Base-by-base conservation (phyloP, 2,797 vertebrate genomes). In the Loris lydekkerianus region DNA sequence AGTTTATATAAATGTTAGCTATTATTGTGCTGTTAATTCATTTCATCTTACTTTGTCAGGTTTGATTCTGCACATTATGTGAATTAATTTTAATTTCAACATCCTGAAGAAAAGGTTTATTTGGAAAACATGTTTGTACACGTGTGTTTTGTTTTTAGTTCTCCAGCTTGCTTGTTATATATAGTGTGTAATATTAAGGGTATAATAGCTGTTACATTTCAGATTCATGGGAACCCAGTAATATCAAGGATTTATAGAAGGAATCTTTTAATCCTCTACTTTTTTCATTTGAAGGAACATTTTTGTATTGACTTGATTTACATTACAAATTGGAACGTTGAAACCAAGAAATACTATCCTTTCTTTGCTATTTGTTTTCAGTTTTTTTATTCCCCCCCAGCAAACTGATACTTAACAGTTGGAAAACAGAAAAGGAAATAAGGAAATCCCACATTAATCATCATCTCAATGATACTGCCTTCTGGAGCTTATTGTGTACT, bases 41-140 rank as follows among this genome's bases (percentile, higher is more conserved):
- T 72, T 86, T 84, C 14, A 91, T 92, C 77, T 84, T 85, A 10
- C 77, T 91, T 89, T 87, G 43, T 86, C 25, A 34, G 23, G 37
- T 80, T 88, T 94, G 20, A 86, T 88, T 78, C 8, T 92, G 65
- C 80, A 73, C 78, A 83, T 23, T 70, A 31, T 65, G 34, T 4
- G 7, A 81, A 83, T 65, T 82, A 56, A 94, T 92, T 85, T 92
- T 80, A 15, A 80, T 88, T 81, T 93, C 21, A 93, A 73, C 61
- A 89, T 69, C n/a, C 21, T 88, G 3, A 89, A 65, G 29, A 70
- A 72, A 92, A 92, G 34, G 17, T 34, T 93, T 77, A 40, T 67
- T 88, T 86, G 58, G 69, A 93, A 97, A 94, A 53, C 43, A 67
- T 86, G n/a, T 91, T 87, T 85, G 27, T 86, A 85, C 40, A 63